These are phyloP conservation scores for Orchesellides sinensis DNA, from an alignment of 2,888 invertebrate species.

Conservation along the genomic window DNA sequence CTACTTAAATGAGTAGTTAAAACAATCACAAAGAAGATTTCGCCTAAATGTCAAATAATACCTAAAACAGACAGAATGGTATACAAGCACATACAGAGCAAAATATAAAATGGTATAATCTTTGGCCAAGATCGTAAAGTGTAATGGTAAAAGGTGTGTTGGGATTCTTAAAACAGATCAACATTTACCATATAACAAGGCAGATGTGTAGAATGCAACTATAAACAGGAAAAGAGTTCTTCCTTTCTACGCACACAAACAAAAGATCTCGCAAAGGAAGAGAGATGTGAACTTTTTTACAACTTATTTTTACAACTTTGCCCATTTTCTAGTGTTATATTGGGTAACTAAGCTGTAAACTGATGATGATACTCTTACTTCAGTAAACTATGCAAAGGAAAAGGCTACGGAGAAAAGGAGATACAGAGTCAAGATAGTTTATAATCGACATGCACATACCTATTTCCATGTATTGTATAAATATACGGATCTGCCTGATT, in stretches of 20 bases:
- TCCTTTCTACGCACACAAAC: not conserved
- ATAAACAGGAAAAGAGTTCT: conserved; percentile 20
- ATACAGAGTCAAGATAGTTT: no score
- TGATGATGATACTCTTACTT: conserved; percentile 17
- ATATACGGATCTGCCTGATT: conserved; percentile 11
- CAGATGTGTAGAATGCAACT: not conserved
- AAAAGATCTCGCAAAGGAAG: conserved; percentile 12
- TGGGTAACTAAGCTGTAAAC: conserved; percentile 44
- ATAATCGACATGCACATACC: no score
- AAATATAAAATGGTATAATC: no score
- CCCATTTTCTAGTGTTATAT: conserved; percentile 51
- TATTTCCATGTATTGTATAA: not conserved
- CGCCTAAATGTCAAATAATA: conserved; percentile 23
- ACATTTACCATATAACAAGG: conserved; percentile 9
- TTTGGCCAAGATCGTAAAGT: conserved; percentile 66
- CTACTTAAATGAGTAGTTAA: no score
- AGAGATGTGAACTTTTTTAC: conserved; percentile 57
- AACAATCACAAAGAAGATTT: no score
- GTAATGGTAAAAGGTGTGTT: conserved; percentile 63
- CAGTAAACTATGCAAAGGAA: no score
- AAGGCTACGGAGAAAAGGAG: not conserved
- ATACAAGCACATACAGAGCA: conserved; percentile 53
- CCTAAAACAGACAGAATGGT: conserved; percentile 6
- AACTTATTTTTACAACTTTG: conserved; percentile 63
- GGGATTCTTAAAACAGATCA: conserved; percentile 47